Percentiles rank a stretch among this genome's conserved stretches.
These are phyloP conservation scores for Myzus persicae DNA, from an alignment of 1,140 invertebrate genomes.

Conservation along the genomic window DNA sequence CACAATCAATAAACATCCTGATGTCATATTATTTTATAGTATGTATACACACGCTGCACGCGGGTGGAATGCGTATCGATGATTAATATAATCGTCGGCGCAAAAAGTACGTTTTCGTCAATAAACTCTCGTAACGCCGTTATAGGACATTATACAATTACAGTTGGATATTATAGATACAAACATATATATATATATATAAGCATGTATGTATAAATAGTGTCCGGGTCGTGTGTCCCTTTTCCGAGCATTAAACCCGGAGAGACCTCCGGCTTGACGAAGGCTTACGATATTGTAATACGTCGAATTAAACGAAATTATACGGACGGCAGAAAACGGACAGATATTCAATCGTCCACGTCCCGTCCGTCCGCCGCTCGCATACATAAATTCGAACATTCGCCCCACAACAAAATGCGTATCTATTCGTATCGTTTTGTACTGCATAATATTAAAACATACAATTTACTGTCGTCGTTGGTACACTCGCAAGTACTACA, in stretches of 20 bases:
- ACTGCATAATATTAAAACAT: neutral
- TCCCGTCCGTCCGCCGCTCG: too few species aligned
- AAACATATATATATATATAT: neutral
- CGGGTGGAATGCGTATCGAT: neutral
- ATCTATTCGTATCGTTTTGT: neutral
- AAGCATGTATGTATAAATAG: neutral
- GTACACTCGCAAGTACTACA: too few species aligned
- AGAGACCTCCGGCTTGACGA: neutral
- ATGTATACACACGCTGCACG: neutral
- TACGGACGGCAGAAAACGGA: slow-evolving; percentile 7
- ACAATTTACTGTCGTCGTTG: neutral
- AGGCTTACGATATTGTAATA: neutral
- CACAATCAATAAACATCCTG: neutral
- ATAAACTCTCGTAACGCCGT: neutral
- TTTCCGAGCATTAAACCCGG: neutral
- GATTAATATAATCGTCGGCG: neutral
- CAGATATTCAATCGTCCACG: neutral
- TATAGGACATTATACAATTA: neutral
- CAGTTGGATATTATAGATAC: neutral
- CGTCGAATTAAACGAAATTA: neutral
- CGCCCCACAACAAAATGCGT: neutral
- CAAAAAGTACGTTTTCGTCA: neutral
- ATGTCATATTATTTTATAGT: neutral
- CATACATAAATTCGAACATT: neutral
- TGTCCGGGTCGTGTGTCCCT: neutral